Evolutionary conservation across 1,140 invertebrate species (phyloP).

Genomic region (Stenopsyche tienmushanensis): DNA sequence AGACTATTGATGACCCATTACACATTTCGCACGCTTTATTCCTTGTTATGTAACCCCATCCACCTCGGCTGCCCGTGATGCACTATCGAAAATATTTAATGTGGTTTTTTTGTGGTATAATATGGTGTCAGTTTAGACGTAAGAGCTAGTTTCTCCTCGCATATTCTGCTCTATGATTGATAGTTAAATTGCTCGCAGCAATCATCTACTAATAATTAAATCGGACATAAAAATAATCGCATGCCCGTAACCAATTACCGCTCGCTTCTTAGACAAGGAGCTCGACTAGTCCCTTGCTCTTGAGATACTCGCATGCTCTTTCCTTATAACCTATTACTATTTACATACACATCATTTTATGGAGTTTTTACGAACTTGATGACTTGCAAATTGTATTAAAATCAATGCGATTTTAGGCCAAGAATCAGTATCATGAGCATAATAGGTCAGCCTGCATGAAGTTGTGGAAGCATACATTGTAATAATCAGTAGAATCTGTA

Average conservation of each 20-base stretch:
- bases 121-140: background rate
- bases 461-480: too few species aligned
- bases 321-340: too few species aligned
- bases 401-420: too few species aligned
- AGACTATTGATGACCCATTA: background rate
- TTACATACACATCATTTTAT: too few species aligned
- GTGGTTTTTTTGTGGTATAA: background rate
- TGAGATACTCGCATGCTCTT: too few species aligned
- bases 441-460: too few species aligned
- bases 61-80: background rate
- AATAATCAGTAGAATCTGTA: too few species aligned
- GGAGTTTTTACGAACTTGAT: too few species aligned
- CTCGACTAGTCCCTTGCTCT: background rate
- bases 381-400: too few species aligned
- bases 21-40: background rate
- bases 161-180: constrained; percentile 50
- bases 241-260: constrained; percentile 56
- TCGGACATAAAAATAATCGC: constrained; percentile 56
- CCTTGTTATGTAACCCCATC: background rate
- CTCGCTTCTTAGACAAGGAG: constrained; percentile 1
- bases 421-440: too few species aligned
- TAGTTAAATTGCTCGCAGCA: constrained; percentile 56
- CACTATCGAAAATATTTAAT: background rate
- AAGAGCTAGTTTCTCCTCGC: constrained; percentile 22
- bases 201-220: constrained; percentile 59